These are phyloP conservation scores for Chymomyza caudatula DNA, from an alignment of 2,888 invertebrate species.

Conservation along the genomic window DNA sequence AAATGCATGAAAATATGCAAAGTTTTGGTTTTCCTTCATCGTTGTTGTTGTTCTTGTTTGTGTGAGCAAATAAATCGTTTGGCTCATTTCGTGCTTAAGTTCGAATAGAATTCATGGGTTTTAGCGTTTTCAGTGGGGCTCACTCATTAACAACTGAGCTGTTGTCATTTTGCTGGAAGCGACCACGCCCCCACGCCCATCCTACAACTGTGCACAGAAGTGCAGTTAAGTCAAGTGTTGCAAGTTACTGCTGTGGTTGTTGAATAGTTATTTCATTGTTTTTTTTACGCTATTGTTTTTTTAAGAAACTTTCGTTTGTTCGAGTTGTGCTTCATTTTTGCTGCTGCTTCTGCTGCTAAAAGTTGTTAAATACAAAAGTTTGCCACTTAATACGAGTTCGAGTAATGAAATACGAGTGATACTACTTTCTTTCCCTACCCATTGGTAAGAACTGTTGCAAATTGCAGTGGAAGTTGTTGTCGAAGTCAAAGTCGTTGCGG, in stretches of 20 bases:
- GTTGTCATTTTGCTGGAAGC: background rate
- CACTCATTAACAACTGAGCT: no score
- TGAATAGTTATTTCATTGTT: background rate
- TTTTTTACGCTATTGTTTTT: constrained; percentile 22
- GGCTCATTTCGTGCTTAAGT: background rate
- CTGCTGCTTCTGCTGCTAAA: constrained; percentile 56
- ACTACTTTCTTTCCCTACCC: background rate
- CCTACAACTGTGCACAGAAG: constrained; percentile 28
- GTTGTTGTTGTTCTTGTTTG: constrained; percentile 22
- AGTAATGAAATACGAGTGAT: constrained; percentile 66
- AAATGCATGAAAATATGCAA: constrained; percentile 45
- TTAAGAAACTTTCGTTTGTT: constrained; percentile 42
- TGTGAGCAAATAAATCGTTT: background rate
- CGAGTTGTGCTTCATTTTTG: constrained; percentile 50
- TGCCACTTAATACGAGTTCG: constrained; percentile 71
- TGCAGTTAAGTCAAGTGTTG: constrained; percentile 67
- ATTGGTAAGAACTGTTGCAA: background rate
- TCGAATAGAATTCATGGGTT: no score
- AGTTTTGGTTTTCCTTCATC: constrained; percentile 19
- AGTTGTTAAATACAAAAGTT: constrained; percentile 71
- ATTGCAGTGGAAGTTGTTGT: background rate
- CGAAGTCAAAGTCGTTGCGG: background rate
- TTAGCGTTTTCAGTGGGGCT: no score
- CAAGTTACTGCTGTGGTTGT: constrained; percentile 51
- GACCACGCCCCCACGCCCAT: no score